These are phyloP conservation scores for Blastomussa wellsi DNA, from an alignment of 92 coral and sea anemone species.

Conservation along the genomic window DNA sequence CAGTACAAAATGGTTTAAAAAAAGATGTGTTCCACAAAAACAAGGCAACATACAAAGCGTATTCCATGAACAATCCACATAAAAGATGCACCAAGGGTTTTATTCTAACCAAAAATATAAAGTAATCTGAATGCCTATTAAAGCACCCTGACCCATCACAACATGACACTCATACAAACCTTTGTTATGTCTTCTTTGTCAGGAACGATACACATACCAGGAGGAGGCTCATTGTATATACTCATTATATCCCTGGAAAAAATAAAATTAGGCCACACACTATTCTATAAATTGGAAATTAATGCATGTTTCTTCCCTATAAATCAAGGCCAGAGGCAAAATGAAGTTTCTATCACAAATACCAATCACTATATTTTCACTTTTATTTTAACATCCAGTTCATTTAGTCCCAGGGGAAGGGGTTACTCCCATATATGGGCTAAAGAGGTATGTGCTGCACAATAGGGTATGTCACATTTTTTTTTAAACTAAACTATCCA, in stretches of 20 bases:
- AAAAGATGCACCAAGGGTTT: too few species aligned
- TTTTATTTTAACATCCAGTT: neutral
- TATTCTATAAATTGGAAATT: neutral
- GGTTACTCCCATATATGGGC: too few species aligned
- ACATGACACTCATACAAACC: constrained; percentile 41
- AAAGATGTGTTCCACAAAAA: too few species aligned
- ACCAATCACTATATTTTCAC: neutral
- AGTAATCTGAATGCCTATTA: too few species aligned
- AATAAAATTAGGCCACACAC: neutral
- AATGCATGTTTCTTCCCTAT: neutral
- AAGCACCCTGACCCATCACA: neutral
- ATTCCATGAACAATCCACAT: too few species aligned
- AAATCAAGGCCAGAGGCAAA: neutral
- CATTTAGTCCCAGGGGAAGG: too few species aligned
- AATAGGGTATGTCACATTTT: too few species aligned
- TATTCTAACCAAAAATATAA: too few species aligned
- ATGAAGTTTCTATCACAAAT: neutral
- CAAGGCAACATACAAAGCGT: too few species aligned
- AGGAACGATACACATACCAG: constrained; percentile 98
- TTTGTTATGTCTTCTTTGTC: constrained; percentile 93
- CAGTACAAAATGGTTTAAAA: too few species aligned
- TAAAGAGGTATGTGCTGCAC: too few species aligned
- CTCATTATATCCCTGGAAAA: constrained; percentile 93
- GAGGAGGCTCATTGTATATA: constrained; percentile 96
- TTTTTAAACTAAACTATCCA: too few species aligned